Evolutionary conservation across 1,140 invertebrate species (phyloP).

Genomic region (honey bee (Apis mellifera)): DNA sequence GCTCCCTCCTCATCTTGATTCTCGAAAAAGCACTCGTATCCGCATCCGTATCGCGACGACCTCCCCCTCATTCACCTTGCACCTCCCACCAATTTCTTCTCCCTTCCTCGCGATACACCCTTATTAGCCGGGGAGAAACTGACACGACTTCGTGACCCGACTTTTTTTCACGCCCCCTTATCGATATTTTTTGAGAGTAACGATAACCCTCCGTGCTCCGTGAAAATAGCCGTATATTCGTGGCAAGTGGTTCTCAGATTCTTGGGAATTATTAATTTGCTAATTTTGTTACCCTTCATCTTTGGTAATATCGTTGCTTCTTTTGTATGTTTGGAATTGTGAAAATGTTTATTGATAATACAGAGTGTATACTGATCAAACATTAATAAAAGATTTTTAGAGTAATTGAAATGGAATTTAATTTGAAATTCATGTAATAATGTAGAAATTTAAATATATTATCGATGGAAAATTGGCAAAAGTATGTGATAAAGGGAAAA

Average conservation of each 20-base stretch:
- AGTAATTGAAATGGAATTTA: no score
- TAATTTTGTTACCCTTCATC: no score
- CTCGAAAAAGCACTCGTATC: constrained; percentile 21
- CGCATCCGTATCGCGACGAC: constrained; percentile 31
- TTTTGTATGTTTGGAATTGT: no score
- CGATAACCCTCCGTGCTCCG: background rate
- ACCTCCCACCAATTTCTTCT: constrained; percentile 27
- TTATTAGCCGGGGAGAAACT: constrained; percentile 29
- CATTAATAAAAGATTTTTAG: no score
- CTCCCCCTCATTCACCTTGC: background rate
- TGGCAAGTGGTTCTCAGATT: background rate
- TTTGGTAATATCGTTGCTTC: no score
- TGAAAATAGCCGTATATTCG: background rate
- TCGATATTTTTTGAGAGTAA: no score
- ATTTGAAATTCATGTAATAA: no score
- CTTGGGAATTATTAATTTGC: background rate
- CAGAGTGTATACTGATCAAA: no score
- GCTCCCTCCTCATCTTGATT: constrained; percentile 27
- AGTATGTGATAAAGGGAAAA: no score
- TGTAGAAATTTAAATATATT: no score
- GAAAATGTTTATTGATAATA: no score
- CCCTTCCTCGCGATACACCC: constrained; percentile 15
- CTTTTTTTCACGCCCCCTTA: background rate
- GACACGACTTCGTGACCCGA: constrained; percentile 41
- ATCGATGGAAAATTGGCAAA: no score